Evolutionary conservation across 2,113 vertebrate species (phyloP).

Genomic region (Corvus moneduloides): DNA sequence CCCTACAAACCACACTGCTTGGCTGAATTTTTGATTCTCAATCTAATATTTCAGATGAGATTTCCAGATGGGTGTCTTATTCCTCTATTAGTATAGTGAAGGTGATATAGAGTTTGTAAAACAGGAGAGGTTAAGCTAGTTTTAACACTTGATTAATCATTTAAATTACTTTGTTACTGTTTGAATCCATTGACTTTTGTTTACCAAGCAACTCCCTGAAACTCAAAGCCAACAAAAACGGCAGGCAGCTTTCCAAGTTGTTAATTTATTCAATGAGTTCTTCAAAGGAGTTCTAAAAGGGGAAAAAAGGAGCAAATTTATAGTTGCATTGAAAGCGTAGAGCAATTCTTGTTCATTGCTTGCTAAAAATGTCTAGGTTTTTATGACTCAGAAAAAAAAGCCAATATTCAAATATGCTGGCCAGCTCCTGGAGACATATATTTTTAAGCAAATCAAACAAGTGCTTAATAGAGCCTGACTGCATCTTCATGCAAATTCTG

Average conservation of each 20-base stretch:
- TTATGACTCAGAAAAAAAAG: slow-evolving; percentile 37
- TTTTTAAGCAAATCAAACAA: slow-evolving; percentile 56
- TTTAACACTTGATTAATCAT: slow-evolving; percentile 86
- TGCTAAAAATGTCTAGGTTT: slow-evolving; percentile 51
- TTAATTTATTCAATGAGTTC: slow-evolving; percentile 79
- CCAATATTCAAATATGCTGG: slow-evolving; percentile 61
- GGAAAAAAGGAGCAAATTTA: slow-evolving; percentile 66
- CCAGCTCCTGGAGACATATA: slow-evolving; percentile 33
- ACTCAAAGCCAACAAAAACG: slow-evolving; percentile 74
- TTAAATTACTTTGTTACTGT: slow-evolving; percentile 78
- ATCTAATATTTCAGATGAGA: slow-evolving; percentile 91
- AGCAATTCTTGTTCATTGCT: slow-evolving; percentile 55
- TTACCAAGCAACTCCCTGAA: slow-evolving; percentile 79
- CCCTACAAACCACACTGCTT: slow-evolving; percentile 88
- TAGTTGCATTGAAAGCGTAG: slow-evolving; percentile 64
- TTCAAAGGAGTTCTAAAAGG: slow-evolving; percentile 68
- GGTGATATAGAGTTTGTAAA: slow-evolving; percentile 91
- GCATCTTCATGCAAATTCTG: slow-evolving; percentile 23
- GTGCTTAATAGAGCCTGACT: slow-evolving; percentile 38
- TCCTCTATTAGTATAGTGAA: slow-evolving; percentile 87
- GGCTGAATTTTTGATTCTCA: slow-evolving; percentile 81
- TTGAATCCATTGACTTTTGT: slow-evolving; percentile 78
- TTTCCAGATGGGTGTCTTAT: slow-evolving; percentile 93
- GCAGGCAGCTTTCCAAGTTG: slow-evolving; percentile 70
- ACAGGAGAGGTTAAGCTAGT: slow-evolving; percentile 79